These are phyloP conservation scores for Hesperia comma DNA, from an alignment of 2,888 invertebrate genomes.

Conservation along the genomic window DNA sequence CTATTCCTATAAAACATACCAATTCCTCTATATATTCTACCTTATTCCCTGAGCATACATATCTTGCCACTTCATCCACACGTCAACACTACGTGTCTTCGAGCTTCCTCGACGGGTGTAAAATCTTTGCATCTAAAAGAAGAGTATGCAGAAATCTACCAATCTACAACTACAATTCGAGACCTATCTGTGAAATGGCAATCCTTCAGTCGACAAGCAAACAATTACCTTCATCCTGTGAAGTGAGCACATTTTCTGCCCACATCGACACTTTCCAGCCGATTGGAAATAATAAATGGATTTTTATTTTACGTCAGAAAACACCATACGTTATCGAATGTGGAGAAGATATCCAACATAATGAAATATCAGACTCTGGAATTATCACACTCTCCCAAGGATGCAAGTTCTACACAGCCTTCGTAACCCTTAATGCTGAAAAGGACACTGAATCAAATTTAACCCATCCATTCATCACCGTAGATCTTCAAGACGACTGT, in stretches of 20 bases:
- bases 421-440: neutral
- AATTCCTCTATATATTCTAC: slow-evolving; percentile 15
- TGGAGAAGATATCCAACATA: neutral
- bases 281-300: slow-evolving; percentile 13
- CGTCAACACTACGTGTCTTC: slow-evolving; percentile 18
- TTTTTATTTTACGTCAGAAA: neutral
- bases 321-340: neutral
- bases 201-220: neutral
- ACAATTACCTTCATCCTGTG: slow-evolving; percentile 3
- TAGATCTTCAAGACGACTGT: neutral
- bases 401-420: slow-evolving; percentile 1
- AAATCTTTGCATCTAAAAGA: slow-evolving; percentile 8
- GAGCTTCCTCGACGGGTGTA: slow-evolving; percentile 3
- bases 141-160: slow-evolving; percentile 12
- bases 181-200: slow-evolving; percentile 9
- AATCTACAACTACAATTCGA: slow-evolving; percentile 7
- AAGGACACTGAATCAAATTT: neutral
- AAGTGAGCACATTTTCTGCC: neutral
- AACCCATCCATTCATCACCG: neutral
- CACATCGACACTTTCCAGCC: neutral
- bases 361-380: slow-evolving; percentile 7
- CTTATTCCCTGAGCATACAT: slow-evolving; percentile 12
- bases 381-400: neutral
- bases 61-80: slow-evolving; percentile 16
- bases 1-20: slow-evolving; percentile 9